phyloP scores from a whole-genome alignment of 2,113 vertebrate genomes.

The Cyphomyrus plagiostoma region DNA sequence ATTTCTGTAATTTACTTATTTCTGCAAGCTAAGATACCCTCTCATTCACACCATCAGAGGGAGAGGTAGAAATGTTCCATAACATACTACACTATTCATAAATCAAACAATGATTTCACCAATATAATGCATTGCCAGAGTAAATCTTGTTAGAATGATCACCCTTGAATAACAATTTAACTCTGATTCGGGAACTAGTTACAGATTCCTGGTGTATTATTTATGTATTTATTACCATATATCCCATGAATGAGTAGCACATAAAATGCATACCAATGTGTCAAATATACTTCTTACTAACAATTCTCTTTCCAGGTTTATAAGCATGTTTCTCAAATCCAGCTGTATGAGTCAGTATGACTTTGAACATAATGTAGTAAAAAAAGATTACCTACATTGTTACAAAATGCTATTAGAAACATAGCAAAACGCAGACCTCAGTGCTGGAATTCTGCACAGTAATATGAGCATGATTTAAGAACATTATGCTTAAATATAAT shows the following conservation, averaged over 20 bases:
- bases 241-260: not conserved
- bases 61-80: not conserved
- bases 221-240: not conserved
- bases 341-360: not conserved
- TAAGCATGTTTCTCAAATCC: not conserved
- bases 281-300: not conserved
- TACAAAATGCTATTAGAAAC: not conserved
- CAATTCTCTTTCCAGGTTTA: not conserved
- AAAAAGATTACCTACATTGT: not conserved
- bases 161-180: not conserved
- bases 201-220: too few relatives aligned
- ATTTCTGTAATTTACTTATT: constrained; percentile 15
- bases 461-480: constrained; percentile 2
- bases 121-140: not conserved
- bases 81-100: constrained; percentile 7
- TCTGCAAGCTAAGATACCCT: not conserved
- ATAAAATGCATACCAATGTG: not conserved
- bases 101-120: not conserved
- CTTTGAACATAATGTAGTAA: not conserved
- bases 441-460: not conserved
- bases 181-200: not conserved
- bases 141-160: too few relatives aligned
- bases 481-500: not conserved
- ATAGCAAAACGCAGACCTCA: not conserved
- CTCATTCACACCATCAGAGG: not conserved